These are phyloP conservation scores for Zeus faber DNA, from an alignment of 2,113 vertebrate species.

Conservation along the genomic window DNA sequence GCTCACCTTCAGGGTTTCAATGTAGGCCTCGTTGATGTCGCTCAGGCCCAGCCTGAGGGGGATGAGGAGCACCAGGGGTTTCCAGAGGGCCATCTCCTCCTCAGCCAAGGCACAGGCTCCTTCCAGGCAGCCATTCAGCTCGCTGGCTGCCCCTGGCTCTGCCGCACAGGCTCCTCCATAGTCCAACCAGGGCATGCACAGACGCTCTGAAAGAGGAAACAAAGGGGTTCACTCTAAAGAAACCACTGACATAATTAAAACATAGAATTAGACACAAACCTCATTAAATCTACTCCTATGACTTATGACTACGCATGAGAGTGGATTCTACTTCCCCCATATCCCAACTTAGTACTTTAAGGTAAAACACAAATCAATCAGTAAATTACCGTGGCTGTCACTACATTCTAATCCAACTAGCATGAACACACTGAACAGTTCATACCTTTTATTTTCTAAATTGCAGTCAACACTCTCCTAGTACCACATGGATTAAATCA, in stretches of 20 bases:
- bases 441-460: too few species aligned
- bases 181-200: slow-evolving; percentile 80
- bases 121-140: slow-evolving; percentile 74
- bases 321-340: too few species aligned
- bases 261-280: too few species aligned
- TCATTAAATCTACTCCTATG: too few species aligned
- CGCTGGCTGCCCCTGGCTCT: slow-evolving; percentile 46
- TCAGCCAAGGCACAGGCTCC: slow-evolving; percentile 75
- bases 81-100: slow-evolving; percentile 78
- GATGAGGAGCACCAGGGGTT: slow-evolving; percentile 92
- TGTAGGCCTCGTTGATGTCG: slow-evolving; percentile 96
- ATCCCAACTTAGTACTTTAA: too few species aligned
- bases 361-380: too few species aligned
- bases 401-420: too few species aligned
- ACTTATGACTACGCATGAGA: too few species aligned
- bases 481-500: too few species aligned
- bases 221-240: background rate
- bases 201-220: slow-evolving; percentile 72
- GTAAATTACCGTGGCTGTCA: too few species aligned
- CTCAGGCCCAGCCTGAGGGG: slow-evolving; percentile 94
- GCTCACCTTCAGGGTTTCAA: slow-evolving; percentile 92
- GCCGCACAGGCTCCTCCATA: slow-evolving; percentile 67
- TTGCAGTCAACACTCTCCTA: too few species aligned
- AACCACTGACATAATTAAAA: background rate
- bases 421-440: too few species aligned